These are phyloP conservation scores for Aquatica leii DNA, from an alignment of 2,888 invertebrate genomes.

Conservation along the genomic window DNA sequence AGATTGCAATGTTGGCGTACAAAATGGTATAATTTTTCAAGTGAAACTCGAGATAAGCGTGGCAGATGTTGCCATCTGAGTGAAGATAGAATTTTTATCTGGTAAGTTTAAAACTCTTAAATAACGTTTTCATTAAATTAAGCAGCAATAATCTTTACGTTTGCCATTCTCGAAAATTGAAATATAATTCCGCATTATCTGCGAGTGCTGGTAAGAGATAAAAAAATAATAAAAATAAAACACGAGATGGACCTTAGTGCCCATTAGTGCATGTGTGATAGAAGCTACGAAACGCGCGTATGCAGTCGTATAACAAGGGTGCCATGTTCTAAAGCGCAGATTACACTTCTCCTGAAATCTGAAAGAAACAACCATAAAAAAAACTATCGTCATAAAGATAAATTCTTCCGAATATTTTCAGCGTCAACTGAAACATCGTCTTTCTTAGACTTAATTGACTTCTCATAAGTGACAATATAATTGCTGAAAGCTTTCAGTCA, in stretches of 20 bases:
- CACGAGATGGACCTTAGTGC: slow-evolving; percentile 51
- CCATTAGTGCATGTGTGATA: slow-evolving; percentile 57
- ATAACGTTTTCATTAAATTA: slow-evolving; percentile 35
- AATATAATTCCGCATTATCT: slow-evolving; percentile 55
- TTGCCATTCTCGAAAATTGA: slow-evolving; percentile 49
- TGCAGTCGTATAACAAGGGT: slow-evolving; percentile 52
- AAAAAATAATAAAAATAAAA: slow-evolving; percentile 58
- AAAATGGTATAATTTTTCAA: slow-evolving; percentile 40
- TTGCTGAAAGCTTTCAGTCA: too few species aligned
- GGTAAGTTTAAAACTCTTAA: slow-evolving; percentile 31
- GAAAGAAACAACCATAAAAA: too few species aligned
- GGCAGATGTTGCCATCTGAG: slow-evolving; percentile 32
- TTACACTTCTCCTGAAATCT: slow-evolving; percentile 38
- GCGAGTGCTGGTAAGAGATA: slow-evolving; percentile 54
- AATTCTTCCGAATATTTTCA: too few species aligned
- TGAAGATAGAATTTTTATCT: slow-evolving; percentile 28
- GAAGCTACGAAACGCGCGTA: slow-evolving; percentile 47
- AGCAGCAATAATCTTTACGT: slow-evolving; percentile 14
- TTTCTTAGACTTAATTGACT: too few species aligned
- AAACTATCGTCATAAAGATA: too few species aligned
- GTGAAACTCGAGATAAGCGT: slow-evolving; percentile 30
- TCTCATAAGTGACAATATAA: too few species aligned
- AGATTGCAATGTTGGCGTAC: slow-evolving; percentile 39
- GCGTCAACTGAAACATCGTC: too few species aligned
- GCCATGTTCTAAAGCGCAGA: slow-evolving; percentile 45